These are phyloP conservation scores for Drosophila rubida DNA, from an alignment of 2,888 invertebrate genomes.

Conservation along the genomic window DNA sequence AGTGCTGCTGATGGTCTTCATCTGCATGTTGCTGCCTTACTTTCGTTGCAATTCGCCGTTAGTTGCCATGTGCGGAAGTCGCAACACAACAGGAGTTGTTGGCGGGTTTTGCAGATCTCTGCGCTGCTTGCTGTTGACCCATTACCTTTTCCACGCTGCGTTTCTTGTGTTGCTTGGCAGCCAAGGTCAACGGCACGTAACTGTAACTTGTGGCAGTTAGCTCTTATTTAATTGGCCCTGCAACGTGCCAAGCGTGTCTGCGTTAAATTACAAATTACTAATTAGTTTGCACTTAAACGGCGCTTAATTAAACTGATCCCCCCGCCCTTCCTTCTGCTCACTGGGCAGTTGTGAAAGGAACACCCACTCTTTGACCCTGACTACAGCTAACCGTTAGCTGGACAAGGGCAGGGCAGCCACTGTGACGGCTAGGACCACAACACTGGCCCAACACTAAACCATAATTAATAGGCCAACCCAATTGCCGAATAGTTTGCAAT, in stretches of 20 bases:
- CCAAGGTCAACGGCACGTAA: conserved; percentile 77
- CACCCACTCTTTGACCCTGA: conserved; percentile 48
- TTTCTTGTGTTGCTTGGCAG: conserved; percentile 1
- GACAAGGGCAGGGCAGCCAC: conserved; percentile 46
- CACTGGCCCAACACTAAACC: conserved; percentile 27
- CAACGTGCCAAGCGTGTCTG: conserved; percentile 71
- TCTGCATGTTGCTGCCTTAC: conserved; percentile 56
- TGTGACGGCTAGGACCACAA: conserved; percentile 43
- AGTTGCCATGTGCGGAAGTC: conserved; percentile 59
- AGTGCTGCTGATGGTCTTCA: conserved; percentile 9
- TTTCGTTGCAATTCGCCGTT: conserved; percentile 64
- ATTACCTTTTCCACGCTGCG: conserved; percentile 53
- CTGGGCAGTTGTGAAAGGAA: conserved; percentile 48
- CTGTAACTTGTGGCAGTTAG: conserved; percentile 50
- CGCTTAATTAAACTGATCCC: conserved; percentile 45
- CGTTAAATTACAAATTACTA: conserved; percentile 64
- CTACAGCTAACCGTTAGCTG: conserved; percentile 1
- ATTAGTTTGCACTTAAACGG: conserved; percentile 65
- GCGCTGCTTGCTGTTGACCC: conserved; percentile 43
- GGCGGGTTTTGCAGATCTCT: conserved; percentile 1
- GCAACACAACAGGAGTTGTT: conserved; percentile 12
- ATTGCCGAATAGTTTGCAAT: not conserved
- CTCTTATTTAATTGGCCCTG: conserved; percentile 51
- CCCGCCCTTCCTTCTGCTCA: not conserved
- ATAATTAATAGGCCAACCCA: not conserved